Base-by-base conservation (phyloP, 1,140 invertebrate genomes). In the Zaprionus tsacasi region DNA sequence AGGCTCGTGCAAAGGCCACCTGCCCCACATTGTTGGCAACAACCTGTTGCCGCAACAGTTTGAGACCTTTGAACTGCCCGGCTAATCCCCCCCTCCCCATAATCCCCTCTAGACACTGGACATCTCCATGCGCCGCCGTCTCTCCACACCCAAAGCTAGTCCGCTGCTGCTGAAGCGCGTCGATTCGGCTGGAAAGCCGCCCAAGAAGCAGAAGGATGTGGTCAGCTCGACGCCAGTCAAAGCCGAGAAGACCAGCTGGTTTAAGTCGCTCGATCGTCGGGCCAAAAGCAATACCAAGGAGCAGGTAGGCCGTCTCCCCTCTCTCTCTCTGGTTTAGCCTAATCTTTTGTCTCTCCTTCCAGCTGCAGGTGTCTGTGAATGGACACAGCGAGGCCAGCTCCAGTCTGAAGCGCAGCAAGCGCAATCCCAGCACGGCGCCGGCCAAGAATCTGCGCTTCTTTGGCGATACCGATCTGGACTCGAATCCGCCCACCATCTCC, bases 401-500 rank as follows among this genome's bases (percentile, higher is more conserved):
- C 81, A 93, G 92, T 15, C 92, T 83, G 74, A 90, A 76, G 79
- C 78, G 75, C 92, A 93, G 85, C 92, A 93, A 93, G 52, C 86
- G 91, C 85, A 80, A 72, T 93, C 86, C 73, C 85, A 85, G 38
- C 92, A 93, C 67, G 87, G 94, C 59, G 78, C 93, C 82, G 76
- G 94, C 89, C 78, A 96, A 96, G 81, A 96, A 95, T 92, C 93
- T 97, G 6, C 94, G 96, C 35, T 97, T 96, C 93, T 97, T 96
- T 91, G 96, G 96, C 1, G 96, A 97, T 90, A 96, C 96, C 1
- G 96, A 97, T 87, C 93, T 94, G 57, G 96, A 96, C 81, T 96
- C 96, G 5, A 94, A 94, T 91, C 93, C 93, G 15, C 91, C 91
- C 36, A 92, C 91, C 6, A 78, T 92, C 15, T 92, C 67, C 93